A percentile compares a stretch with the other conserved stretches of the same genome.
Evolutionary conservation across 2,797 vertebrate genomes (phyloP).

Genomic region (Sparus aurata): DNA sequence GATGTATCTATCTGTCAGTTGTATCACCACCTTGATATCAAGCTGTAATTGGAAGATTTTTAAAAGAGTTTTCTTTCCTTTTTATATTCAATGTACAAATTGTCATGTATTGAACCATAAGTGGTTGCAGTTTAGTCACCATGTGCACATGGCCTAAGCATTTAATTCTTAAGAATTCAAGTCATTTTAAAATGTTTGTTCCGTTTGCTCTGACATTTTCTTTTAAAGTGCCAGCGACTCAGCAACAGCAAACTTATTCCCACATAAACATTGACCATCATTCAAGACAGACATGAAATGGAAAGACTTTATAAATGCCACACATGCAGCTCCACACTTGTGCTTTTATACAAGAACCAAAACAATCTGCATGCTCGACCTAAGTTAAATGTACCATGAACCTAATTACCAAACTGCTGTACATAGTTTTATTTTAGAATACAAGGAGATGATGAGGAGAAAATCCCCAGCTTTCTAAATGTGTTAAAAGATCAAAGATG

Average conservation of each 20-base stretch:
- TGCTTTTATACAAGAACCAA: neutral
- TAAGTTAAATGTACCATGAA: neutral
- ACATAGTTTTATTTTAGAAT: neutral
- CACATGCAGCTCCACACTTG: constrained; percentile 1
- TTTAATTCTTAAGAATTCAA: constrained; percentile 20
- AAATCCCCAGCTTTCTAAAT: neutral
- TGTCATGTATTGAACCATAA: neutral
- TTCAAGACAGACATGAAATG: constrained; percentile 20
- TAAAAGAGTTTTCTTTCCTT: neutral
- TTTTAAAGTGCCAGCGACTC: constrained; percentile 73
- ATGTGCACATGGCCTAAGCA: neutral
- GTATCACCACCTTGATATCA: neutral
- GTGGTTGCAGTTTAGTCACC: neutral
- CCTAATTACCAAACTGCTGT: neutral
- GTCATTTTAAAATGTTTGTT: constrained; percentile 49
- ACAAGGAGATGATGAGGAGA: too few species aligned
- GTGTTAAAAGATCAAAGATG: neutral
- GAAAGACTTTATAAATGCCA: constrained; percentile 33
- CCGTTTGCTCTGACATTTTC: constrained; percentile 65
- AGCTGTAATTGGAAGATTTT: neutral
- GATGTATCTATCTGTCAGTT: too few species aligned
- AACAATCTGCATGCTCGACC: neutral
- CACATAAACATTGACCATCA: constrained; percentile 43
- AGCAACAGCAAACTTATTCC: constrained; percentile 51
- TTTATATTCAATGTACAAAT: neutral